A percentile compares a stretch with the other conserved stretches of the same genome.
Conservation (phyloP, 2,113 vertebrate species). For the Crotalus helleri region DNA sequence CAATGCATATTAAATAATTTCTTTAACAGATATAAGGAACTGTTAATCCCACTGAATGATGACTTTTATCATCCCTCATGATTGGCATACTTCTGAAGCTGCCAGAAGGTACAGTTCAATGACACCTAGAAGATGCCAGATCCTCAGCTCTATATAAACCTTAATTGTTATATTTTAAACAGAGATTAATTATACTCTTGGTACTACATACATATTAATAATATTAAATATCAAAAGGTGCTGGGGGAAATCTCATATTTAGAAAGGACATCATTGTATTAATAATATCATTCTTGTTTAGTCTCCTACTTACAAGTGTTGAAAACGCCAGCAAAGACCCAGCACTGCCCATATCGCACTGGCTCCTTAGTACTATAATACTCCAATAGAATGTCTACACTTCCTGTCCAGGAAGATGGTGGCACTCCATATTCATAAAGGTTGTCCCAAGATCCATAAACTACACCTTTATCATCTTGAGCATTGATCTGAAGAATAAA, state of each 20-base stretch:
- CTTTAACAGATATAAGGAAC: not conserved
- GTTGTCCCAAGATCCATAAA: slow-evolving; percentile 90
- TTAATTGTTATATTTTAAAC: not conserved
- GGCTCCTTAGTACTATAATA: slow-evolving; percentile 75
- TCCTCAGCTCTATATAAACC: not conserved
- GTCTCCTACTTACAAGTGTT: slow-evolving; percentile 85
- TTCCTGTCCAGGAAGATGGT: slow-evolving; percentile 94
- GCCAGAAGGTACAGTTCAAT: not conserved
- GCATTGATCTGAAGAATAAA: slow-evolving; percentile 80
- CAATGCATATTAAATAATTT: not conserved
- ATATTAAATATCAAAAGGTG: not conserved
- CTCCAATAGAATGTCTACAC: slow-evolving; percentile 87
- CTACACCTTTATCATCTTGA: slow-evolving; percentile 85
- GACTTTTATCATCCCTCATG: not conserved
- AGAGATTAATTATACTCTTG: not conserved
- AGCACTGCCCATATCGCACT: slow-evolving; percentile 91
- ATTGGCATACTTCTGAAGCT: not conserved
- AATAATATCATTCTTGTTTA: not conserved
- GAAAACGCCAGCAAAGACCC: slow-evolving; percentile 96
- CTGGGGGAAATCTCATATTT: not conserved
- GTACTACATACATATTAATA: not conserved
- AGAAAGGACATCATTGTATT: not conserved
- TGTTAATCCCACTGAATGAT: not conserved
- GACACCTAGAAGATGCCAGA: not conserved
- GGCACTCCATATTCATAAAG: slow-evolving; percentile 82